Conservation (phyloP, 1,140 invertebrate genomes). For the Ceratitis capitata region DNA sequence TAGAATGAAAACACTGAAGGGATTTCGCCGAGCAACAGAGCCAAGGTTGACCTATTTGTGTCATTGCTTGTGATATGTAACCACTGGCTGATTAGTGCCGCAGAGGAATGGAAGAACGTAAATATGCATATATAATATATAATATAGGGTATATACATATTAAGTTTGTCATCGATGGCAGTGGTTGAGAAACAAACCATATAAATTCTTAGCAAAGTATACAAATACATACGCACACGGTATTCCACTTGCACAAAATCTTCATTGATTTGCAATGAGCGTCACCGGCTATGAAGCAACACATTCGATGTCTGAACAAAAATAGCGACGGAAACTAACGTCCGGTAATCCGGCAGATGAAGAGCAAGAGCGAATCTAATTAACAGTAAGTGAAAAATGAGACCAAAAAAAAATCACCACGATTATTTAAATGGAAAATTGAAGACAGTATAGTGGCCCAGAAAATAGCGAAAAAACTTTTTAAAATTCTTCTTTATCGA, state of each 20-base stretch:
- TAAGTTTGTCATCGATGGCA: not conserved
- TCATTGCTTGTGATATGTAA: not conserved
- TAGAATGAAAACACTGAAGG: not conserved
- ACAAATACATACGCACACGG: not conserved
- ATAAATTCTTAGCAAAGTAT: too few species aligned
- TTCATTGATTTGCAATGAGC: not conserved
- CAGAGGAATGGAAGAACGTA: not conserved
- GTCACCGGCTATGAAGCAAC: not conserved
- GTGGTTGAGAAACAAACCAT: too few species aligned
- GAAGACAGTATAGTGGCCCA: too few species aligned
- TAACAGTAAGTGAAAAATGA: not conserved
- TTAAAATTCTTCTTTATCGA: too few species aligned
- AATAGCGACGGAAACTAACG: not conserved
- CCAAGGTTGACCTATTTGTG: constrained; percentile 27
- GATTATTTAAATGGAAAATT: too few species aligned
- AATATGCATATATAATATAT: not conserved
- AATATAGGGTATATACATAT: too few species aligned
- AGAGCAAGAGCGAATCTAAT: not conserved
- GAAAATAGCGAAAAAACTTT: too few species aligned
- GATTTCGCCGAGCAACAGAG: not conserved
- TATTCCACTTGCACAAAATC: not conserved
- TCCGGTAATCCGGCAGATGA: not conserved
- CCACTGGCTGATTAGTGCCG: not conserved
- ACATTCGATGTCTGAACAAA: not conserved
- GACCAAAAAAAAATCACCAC: too few species aligned